Percentiles rank a stretch among this genome's conserved stretches.
phyloP scores from a whole-genome alignment of 2,888 invertebrate species.

The Petrolisthes cinctipes region DNA sequence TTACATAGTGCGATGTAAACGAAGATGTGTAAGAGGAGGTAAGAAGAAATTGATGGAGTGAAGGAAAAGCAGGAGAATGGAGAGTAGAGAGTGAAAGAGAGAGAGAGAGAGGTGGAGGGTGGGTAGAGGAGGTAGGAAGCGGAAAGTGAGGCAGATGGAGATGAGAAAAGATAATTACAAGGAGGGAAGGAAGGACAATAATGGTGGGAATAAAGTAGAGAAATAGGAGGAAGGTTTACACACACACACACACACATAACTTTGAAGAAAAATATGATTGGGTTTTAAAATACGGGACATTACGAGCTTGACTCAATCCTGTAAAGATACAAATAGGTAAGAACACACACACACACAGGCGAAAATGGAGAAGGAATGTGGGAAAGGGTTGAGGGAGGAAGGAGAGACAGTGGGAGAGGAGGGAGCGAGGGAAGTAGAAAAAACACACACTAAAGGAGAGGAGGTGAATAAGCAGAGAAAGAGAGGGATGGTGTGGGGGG shows the following conservation, averaged over 20 bases:
- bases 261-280: too few relatives aligned
- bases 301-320: too few relatives aligned
- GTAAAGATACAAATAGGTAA: too few relatives aligned
- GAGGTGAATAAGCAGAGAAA: not conserved
- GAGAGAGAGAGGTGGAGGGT: not conserved
- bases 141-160: not conserved
- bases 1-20: not conserved
- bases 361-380: not conserved
- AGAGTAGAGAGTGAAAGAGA: too few relatives aligned
- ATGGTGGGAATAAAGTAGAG: not conserved
- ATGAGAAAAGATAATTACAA: not conserved
- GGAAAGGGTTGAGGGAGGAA: constrained; percentile 8
- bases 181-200: not conserved
- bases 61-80: not conserved
- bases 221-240: not conserved
- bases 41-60: not conserved
- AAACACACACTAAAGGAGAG: not conserved
- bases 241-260: not conserved
- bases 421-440: not conserved
- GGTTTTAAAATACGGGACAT: too few relatives aligned
- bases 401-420: too few relatives aligned
- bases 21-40: not conserved
- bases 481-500: not conserved
- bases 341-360: not conserved
- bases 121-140: not conserved